These are phyloP conservation scores for Nymphalis c-album DNA, from an alignment of 2,888 invertebrate species.

Conservation along the genomic window DNA sequence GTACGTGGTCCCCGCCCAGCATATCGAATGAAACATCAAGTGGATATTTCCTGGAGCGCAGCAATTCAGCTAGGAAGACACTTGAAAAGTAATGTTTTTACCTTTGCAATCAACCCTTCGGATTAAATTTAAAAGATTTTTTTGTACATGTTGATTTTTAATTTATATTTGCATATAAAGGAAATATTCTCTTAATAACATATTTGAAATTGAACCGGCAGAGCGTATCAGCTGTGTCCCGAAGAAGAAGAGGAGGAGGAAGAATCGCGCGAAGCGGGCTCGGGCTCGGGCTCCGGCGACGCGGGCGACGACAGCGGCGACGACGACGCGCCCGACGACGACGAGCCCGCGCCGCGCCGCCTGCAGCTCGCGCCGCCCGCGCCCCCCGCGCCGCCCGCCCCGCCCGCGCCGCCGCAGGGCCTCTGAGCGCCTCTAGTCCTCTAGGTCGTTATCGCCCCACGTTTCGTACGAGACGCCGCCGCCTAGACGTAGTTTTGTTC, in stretches of 20 bases:
- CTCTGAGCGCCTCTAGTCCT: constrained; percentile 44
- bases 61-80: constrained; percentile 95
- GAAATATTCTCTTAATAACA: neutral
- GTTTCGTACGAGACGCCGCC: constrained; percentile 38
- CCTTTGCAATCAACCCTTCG: too few relatives aligned
- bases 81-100: constrained; percentile 76
- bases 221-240: constrained; percentile 75
- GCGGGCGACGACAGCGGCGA: constrained; percentile 49
- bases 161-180: too few relatives aligned
- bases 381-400: constrained; percentile 43
- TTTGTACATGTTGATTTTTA: too few relatives aligned
- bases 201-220: constrained; percentile 36
- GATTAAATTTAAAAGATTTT: too few relatives aligned
- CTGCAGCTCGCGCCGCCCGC: constrained; percentile 44
- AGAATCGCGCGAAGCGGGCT: constrained; percentile 58
- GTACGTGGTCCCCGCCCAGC: constrained; percentile 96
- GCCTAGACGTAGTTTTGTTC: constrained; percentile 69
- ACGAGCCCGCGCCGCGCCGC: constrained; percentile 43
- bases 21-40: constrained; percentile 97
- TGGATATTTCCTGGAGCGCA: constrained; percentile 96
- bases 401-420: constrained; percentile 41
- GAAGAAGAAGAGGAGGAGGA: constrained; percentile 78
- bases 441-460: constrained; percentile 28
- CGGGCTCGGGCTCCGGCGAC: constrained; percentile 56
- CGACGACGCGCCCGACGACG: constrained; percentile 53